Base-by-base conservation (phyloP, 2,888 invertebrate genomes). In the Orthosia gothica region DNA sequence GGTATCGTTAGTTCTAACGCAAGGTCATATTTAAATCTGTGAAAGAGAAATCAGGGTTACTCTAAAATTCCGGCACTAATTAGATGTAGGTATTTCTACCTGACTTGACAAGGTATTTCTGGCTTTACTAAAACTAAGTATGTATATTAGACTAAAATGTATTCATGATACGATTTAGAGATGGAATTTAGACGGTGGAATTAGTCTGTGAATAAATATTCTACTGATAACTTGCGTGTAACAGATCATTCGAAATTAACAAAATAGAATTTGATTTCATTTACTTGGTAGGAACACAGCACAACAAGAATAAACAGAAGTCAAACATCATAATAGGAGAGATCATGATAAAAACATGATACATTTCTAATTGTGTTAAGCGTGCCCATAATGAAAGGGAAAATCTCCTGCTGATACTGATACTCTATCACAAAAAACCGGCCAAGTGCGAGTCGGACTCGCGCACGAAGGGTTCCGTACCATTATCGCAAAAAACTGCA, bases 1-100 rank as follows among this genome's bases (percentile, higher is more conserved):
- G 23, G 12, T 57, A 57, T 40, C 20, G 47, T 26, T n/a, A 50
- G 45, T 50, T 72, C 26, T 45, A 32, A 32, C 13, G 13, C 23
- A 62, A n/a, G 11, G 23, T 52, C 20, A 18, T 76, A 74, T 74
- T 74, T 74, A 59, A 76, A 81, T 54, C 63, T 20, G 40, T 64
- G 20, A 61, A 52, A 80, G 45, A 55, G 59, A 63, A 74, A 65
- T 75, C 50, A 65, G 32, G 26, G 23, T 13, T 45, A 59, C 59
- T 65, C 61, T 50, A 45, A 50, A 52, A 65, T 65, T 76, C 4
- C 23, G 1, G n/a, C 15, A 61, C 23, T n/a, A 65, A 77, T 57
- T 66, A 62, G 32, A 11, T 52, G 45, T 40, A 23, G 23, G 13
- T 47, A 13, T 16, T 7, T 18, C 3, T 47, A 45, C 47, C 26